Base-by-base conservation (phyloP, 2,113 vertebrate species). In the Serinus canaria region DNA sequence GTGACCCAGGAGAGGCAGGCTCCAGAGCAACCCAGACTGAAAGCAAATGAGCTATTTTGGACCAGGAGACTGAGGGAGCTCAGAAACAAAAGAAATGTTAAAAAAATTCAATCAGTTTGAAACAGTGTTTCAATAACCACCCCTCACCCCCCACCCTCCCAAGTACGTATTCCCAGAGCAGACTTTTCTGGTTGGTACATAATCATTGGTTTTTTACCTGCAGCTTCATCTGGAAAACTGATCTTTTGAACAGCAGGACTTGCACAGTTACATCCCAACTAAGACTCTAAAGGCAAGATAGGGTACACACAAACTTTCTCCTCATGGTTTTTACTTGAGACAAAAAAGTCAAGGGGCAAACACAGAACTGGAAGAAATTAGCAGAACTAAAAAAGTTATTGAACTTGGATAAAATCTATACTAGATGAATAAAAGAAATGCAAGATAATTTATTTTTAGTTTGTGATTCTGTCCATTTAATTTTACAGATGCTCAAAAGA, bases 61-160 rank as follows among this genome's bases (percentile, higher is more conserved):
- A 78, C 23, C 23, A 47, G 47, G 12, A 43, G 49, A 8, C 46
- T 43, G n/a, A 76, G 64, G 41, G 25, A 55, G 13, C 16, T 79
- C 3, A 4, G 37, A 87, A 83, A 86, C 2, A 55, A 69, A 87
- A 41, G 3, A 75, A 68, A 18, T 13, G 3, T 7, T 27, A 39
- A 39, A 50, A 43, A 63, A 39, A 20, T 22, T 23, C 11, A 41
- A 63, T 52, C 13, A 5, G 20, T 74, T 69, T 24, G 24, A 77
- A 86, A 55, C 41, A 6, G 2, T 23, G 9, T 69, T 81, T 79
- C 31, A 15, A 37, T 53, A 27, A 66, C 6, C 8, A 22, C 8
- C 20, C 4, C 3, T 3, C 8, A 4, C 7, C 15, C 6, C 7
- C 4, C 2, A 2, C 7, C 7, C 5, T 3, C 1, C 11, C 9